Base-by-base conservation (phyloP, 2,113 vertebrate species). In the Nannospalax galili region DNA sequence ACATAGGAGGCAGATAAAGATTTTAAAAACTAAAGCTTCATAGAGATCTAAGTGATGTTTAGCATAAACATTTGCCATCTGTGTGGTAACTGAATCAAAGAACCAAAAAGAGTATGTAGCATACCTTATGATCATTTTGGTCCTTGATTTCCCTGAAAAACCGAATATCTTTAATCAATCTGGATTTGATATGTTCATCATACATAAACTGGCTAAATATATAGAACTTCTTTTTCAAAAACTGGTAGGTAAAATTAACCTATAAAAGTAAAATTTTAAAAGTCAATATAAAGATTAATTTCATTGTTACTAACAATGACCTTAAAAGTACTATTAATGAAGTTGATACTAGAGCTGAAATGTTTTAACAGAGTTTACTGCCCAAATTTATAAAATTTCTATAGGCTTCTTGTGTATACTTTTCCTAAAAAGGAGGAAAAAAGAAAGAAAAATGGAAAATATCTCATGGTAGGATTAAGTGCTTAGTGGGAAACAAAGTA, bases 191-290 rank as follows among this genome's bases (percentile, higher is more conserved):
- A 98, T 99, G 99, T 93, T 99, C 99, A 85, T 99, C 99, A 77
- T 99, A 99, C 99, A 99, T 99, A 95, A 99, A 99, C 93, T 99
- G 99, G 95, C 99, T 99, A 98, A 99, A 99, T 97, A 99, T 99
- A 98, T 99, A 99, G 96, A 99, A 99, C 96, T 99, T 99, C 97
- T 99, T 99, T 92, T 99, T 99, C 97, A 99, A 98, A 98, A 99
- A 99, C 89, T 99, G 99, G 97, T 99, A 99, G 58, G 99, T 99
- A 97, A 99, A 99, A 97, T 99, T 99, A 79, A 99, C 99, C 99
- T 99, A 97, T 52, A 95, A 91, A 96, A 86, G 92, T 3, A 92
- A 92, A 37, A 96, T 32, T 92, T 96, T 64, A 26, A 81, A 93
- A 42, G n/a, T 92, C 89, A 86, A 74, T 58, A 91, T 26, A 60